Percentiles rank a stretch among this genome's conserved stretches.
Conservation (phyloP, 1,140 invertebrate genomes). For the Drosophila kohkoa region DNA sequence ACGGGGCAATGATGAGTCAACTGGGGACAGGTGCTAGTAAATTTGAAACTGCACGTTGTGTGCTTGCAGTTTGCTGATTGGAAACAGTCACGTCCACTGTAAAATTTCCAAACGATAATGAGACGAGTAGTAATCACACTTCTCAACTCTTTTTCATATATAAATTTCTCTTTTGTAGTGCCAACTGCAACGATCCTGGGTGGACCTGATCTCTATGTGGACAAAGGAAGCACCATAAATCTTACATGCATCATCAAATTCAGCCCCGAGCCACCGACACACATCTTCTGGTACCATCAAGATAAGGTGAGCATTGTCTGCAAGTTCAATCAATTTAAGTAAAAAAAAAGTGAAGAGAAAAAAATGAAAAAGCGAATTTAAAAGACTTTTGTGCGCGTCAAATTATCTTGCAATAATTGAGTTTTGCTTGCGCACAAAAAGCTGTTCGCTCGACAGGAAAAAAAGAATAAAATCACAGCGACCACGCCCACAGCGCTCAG, state of each 20-base stretch:
- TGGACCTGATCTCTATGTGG: constrained; percentile 94
- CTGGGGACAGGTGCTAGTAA: constrained; percentile 29
- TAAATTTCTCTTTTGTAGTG: constrained; percentile 86
- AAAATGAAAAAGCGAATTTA: constrained; percentile 49
- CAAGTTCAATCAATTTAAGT: constrained; percentile 57
- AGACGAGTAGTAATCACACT: neutral
- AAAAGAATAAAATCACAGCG: constrained; percentile 24
- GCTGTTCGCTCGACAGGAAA: neutral
- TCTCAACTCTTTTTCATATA: constrained; percentile 1
- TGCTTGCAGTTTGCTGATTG: constrained; percentile 28
- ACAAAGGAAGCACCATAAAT: constrained; percentile 95
- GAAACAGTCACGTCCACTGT: constrained; percentile 32
- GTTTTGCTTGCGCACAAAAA: constrained; percentile 44
- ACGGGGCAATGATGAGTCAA: constrained; percentile 15
- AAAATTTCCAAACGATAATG: constrained; percentile 24
- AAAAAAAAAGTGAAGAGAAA: neutral
- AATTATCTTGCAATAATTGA: constrained; percentile 82
- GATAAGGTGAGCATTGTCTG: constrained; percentile 89
- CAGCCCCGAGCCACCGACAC: constrained; percentile 94
- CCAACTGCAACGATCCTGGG: constrained; percentile 94
- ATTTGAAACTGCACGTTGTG: constrained; percentile 14
- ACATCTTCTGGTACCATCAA: constrained; percentile 97
- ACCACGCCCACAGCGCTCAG: constrained; percentile 15
- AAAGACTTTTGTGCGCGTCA: constrained; percentile 62
- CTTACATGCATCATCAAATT: constrained; percentile 95